Evolutionary conservation across 2,888 invertebrate species (phyloP).

Genomic region (Gymnocheta viridis): DNA sequence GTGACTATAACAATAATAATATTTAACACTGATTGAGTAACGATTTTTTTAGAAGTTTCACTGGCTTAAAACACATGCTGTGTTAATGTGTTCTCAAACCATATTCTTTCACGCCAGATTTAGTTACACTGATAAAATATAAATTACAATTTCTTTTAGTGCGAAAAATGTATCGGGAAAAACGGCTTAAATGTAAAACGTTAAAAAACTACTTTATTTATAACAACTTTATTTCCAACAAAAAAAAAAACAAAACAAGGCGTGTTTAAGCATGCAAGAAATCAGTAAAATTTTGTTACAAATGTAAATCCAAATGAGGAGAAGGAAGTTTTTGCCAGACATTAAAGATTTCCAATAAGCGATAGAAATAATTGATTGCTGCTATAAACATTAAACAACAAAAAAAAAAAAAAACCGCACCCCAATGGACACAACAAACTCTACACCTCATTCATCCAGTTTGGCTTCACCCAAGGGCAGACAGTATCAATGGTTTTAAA

Average conservation of each 20-base stretch:
- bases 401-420: not conserved
- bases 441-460: constrained; percentile 12
- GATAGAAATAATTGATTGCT: constrained; percentile 65
- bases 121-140: constrained; percentile 60
- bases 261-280: constrained; percentile 30
- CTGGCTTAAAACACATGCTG: constrained; percentile 71
- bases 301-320: not conserved
- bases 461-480: constrained; percentile 9
- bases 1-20: constrained; percentile 44
- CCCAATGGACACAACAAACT: constrained; percentile 16
- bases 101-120: constrained; percentile 59
- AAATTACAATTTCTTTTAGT: constrained; percentile 62
- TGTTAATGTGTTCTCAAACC: constrained; percentile 65
- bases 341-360: constrained; percentile 64
- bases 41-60: constrained; percentile 23
- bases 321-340: constrained; percentile 23
- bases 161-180: not conserved
- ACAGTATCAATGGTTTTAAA: constrained; percentile 52
- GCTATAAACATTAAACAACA: constrained; percentile 48
- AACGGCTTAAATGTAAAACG: constrained; percentile 23
- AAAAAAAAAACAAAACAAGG: constrained; percentile 17
- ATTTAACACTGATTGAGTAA: constrained; percentile 62
- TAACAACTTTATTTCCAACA: constrained; percentile 15
- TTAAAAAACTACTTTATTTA: constrained; percentile 56
- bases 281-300: constrained; percentile 27